phyloP scores from a whole-genome alignment of 2,888 invertebrate species.

The Drosophila maculinotata region DNA sequence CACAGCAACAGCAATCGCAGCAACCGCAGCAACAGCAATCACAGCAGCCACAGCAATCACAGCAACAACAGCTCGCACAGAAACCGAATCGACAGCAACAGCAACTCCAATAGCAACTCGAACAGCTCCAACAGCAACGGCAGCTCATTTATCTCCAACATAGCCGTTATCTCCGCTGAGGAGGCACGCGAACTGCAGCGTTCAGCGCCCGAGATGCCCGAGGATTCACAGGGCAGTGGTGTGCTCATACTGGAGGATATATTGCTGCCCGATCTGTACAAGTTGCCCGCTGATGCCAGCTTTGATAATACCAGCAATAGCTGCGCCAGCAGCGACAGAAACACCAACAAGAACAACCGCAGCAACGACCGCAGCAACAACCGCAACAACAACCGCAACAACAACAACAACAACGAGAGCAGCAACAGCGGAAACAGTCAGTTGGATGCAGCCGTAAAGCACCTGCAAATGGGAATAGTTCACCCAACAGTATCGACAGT shows the following conservation, averaged over 20 bases:
- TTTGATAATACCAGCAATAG: conserved; percentile 16
- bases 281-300: conserved; percentile 13
- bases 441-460: not conserved
- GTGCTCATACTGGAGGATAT: conserved; percentile 67
- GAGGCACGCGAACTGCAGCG: conserved; percentile 55
- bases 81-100: not conserved
- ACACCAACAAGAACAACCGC: not conserved
- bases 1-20: not conserved
- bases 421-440: not conserved
- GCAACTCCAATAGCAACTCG: not conserved
- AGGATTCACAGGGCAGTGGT: conserved; percentile 20
- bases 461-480: not conserved
- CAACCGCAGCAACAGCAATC: conserved; percentile 18
- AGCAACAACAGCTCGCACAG: conserved; percentile 2
- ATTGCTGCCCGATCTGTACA: conserved; percentile 55
- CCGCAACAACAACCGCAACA: conserved; percentile 1
- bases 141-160: conserved; percentile 37
- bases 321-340: not conserved
- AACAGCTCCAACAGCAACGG: conserved; percentile 23
- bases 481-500: not conserved
- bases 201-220: conserved; percentile 40
- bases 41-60: conserved; percentile 24
- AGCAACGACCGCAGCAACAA: conserved; percentile 4
- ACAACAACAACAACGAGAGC: not conserved
- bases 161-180: conserved; percentile 44